Percentiles rank a stretch among this genome's conserved stretches.
These are phyloP conservation scores for Germaria angustata DNA, from an alignment of 2,888 invertebrate genomes.

Conservation along the genomic window DNA sequence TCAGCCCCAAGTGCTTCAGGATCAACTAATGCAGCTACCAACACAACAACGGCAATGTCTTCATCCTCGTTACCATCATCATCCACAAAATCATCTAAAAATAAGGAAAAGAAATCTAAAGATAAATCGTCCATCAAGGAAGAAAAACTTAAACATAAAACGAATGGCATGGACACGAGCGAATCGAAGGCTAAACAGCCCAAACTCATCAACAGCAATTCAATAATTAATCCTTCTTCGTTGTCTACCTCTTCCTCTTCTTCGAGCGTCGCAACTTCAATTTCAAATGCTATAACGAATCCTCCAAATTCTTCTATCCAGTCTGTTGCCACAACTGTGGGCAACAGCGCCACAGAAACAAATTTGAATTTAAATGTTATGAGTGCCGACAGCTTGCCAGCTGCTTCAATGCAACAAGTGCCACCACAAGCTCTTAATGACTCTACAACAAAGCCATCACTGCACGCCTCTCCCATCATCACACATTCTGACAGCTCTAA, in stretches of 20 bases:
- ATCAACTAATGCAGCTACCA: constrained; percentile 16
- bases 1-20: constrained; percentile 42
- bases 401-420: constrained; percentile 63
- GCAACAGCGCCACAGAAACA: not conserved
- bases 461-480: constrained; percentile 70
- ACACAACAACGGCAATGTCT: constrained; percentile 38
- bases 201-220: constrained; percentile 49
- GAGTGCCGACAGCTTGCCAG: constrained; percentile 75
- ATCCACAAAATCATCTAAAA: constrained; percentile 69
- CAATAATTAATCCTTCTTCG: not conserved
- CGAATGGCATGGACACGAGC: constrained; percentile 13
- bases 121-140: constrained; percentile 73
- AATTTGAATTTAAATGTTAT: constrained; percentile 76
- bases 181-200: constrained; percentile 61
- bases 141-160: constrained; percentile 72
- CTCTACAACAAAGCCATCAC: constrained; percentile 51
- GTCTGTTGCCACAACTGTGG: constrained; percentile 16
- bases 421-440: not conserved
- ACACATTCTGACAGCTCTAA: constrained; percentile 78
- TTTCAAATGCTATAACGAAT: constrained; percentile 27
- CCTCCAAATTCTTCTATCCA: not conserved
- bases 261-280: constrained; percentile 62
- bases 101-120: constrained; percentile 72
- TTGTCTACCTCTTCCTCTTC: constrained; percentile 44
- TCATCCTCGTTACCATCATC: constrained; percentile 52